Evolutionary conservation across 2,797 vertebrate species (phyloP).

Genomic region (Artibeus lituratus): DNA sequence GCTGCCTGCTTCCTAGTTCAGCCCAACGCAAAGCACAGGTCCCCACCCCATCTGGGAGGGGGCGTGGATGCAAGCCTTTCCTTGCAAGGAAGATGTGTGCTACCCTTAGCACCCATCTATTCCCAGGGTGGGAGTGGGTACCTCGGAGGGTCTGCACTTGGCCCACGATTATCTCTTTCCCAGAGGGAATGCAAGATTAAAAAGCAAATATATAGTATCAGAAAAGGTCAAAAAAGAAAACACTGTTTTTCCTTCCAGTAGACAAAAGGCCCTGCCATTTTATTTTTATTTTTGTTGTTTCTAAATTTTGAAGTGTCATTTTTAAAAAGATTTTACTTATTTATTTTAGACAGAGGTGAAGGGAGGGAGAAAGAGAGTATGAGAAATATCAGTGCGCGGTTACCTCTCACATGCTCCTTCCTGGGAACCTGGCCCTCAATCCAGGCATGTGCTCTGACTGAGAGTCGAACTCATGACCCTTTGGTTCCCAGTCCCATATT

Average conservation of each 20-base stretch:
- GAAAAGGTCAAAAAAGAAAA: not conserved
- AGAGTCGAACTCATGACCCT: too few species aligned
- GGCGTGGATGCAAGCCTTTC: not conserved
- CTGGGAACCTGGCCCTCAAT: too few species aligned
- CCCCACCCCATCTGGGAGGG: too few species aligned
- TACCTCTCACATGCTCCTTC: too few species aligned
- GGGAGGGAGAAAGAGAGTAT: too few species aligned
- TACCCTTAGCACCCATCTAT: not conserved
- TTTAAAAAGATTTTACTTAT: too few species aligned
- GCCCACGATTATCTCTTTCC: not conserved
- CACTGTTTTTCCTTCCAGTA: not conserved
- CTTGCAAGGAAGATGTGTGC: not conserved
- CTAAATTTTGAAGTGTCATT: too few species aligned
- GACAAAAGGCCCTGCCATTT: not conserved
- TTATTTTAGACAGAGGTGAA: too few species aligned
- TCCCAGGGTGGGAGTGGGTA: rapidly evolving
- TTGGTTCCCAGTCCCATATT: too few species aligned
- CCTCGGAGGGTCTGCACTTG: not conserved
- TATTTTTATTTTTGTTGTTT: not conserved
- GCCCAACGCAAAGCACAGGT: not conserved
- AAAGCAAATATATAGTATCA: not conserved
- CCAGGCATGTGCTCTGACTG: too few species aligned
- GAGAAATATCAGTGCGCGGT: too few species aligned
- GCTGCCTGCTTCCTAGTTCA: not conserved
- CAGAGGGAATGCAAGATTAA: not conserved